Evolutionary conservation across 1,140 invertebrate genomes (phyloP).

Genomic region (Gryllus bimaculatus): DNA sequence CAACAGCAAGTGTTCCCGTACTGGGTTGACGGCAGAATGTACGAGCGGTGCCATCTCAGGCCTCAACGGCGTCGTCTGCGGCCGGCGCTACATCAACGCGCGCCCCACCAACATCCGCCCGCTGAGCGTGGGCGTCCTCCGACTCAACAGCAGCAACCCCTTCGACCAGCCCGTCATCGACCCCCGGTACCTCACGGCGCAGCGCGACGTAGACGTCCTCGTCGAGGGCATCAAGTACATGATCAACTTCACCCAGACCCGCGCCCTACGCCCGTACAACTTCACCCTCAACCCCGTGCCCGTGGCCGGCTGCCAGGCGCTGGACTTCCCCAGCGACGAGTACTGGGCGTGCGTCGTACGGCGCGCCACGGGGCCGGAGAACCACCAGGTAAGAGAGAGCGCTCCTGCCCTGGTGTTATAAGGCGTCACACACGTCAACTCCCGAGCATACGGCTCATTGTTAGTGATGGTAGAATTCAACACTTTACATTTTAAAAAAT

Average conservation of each 20-base stretch:
- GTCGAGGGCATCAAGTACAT: slow-evolving; percentile 63
- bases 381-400: slow-evolving; percentile 58
- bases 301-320: slow-evolving; percentile 57
- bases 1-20: slow-evolving; percentile 31
- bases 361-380: slow-evolving; percentile 66
- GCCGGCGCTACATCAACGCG: not conserved
- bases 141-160: slow-evolving; percentile 8
- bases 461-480: no score
- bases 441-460: no score
- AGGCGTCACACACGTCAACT: no score
- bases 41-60: slow-evolving; percentile 23
- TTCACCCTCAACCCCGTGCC: slow-evolving; percentile 60
- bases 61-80: slow-evolving; percentile 22
- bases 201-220: slow-evolving; percentile 34
- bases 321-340: slow-evolving; percentile 61
- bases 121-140: slow-evolving; percentile 9
- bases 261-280: slow-evolving; percentile 51
- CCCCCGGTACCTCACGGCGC: not conserved
- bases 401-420: no score
- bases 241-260: slow-evolving; percentile 54
- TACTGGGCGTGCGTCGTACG: slow-evolving; percentile 73
- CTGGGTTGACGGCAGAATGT: slow-evolving; percentile 32
- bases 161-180: slow-evolving; percentile 13
- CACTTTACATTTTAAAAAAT: no score
- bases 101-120: slow-evolving; percentile 23